Percentiles rank a stretch among this genome's conserved stretches.
Conservation (phyloP, 92 coral and sea anemone genomes). For the Paragorgia papillata region DNA sequence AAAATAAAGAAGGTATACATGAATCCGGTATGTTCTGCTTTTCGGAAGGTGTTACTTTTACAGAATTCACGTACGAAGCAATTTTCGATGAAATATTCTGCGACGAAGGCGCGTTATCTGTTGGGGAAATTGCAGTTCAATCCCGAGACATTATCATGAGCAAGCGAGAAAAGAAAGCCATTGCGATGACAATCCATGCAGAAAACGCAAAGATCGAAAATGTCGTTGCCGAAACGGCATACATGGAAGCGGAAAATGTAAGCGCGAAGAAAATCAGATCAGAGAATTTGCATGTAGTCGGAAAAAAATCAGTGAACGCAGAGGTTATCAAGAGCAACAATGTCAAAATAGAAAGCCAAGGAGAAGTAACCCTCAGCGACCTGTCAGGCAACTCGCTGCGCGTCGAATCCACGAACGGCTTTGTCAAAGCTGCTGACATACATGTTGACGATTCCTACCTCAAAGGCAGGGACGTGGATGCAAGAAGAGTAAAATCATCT, state of each 20-base stretch:
- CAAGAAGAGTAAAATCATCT: too few relatives aligned
- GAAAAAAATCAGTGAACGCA: slow-evolving; percentile 10
- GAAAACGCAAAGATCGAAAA: slow-evolving; percentile 42
- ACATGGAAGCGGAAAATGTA: not conserved
- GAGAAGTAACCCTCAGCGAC: too few relatives aligned
- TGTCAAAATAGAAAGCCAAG: not conserved
- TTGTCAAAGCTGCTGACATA: not conserved
- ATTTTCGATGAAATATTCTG: slow-evolving; percentile 59
- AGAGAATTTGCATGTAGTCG: not conserved
- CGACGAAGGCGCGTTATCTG: slow-evolving; percentile 52
- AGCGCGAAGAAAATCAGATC: slow-evolving; percentile 2
- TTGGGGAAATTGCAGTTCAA: slow-evolving; percentile 55
- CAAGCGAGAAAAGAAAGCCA: slow-evolving; percentile 64
- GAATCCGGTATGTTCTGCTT: slow-evolving; percentile 60
- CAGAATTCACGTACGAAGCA: slow-evolving; percentile 60
- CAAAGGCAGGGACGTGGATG: not conserved
- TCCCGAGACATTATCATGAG: slow-evolving; percentile 55
- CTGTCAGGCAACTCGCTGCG: not conserved
- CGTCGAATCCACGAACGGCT: too few relatives aligned
- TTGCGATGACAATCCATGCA: slow-evolving; percentile 56
- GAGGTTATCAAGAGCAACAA: not conserved
- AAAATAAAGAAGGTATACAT: slow-evolving; percentile 51
- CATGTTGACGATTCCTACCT: not conserved
- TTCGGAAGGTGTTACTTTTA: slow-evolving; percentile 60
- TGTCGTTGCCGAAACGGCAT: not conserved